Evolutionary conservation across 2,888 invertebrate genomes (phyloP), one percentile per base, ranked within the genome.

Genomic region (Apantesis nais): DNA sequence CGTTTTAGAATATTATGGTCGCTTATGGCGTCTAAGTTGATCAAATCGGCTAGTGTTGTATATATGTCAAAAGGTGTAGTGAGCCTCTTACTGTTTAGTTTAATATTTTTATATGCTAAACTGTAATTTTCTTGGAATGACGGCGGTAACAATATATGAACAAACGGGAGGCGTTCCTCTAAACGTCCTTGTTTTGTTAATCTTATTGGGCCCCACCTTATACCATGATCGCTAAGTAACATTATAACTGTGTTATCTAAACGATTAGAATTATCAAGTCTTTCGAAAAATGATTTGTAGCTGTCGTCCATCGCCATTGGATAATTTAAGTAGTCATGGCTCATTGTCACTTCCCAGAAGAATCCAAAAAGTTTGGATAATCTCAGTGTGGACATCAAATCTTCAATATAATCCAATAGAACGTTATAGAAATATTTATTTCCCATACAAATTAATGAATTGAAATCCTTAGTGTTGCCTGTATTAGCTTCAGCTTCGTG

Each of bases 221-320:
- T 96, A 0, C 99, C 99, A 85, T 99, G 99, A 87, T 99, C 99
- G 88, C 98, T 98, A 94, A 98, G 95, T 16, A 98, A 88, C 67
- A 98, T 93, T 22, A 97, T 82, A 62, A 96, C 95, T 0, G 98
- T 98, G 39, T 96, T 95, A 67, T 97, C 96, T 68, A 98, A 91
- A 68, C 96, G 91, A 2, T 95, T 94, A 2, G 92, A 87, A 0
- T 89, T 80, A 55, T 96, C 90, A 67, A 97, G 87, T 71, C 92
- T 89, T 74, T 90, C 88, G 67, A 98, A 90, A 83, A 97, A 96
- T 0, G 90, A 83, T 77, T 93, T 86, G 81, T 97, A 96, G 64
- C 95, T 92, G 0, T 95, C 92, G 84, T 99, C 99, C 74, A 97
- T 97, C 37, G 97, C 88, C 83, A 96, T 96, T 0, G 98, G 97